Evolutionary conservation across 2,888 invertebrate genomes (phyloP).

Genomic region (Morpho helenor): DNA sequence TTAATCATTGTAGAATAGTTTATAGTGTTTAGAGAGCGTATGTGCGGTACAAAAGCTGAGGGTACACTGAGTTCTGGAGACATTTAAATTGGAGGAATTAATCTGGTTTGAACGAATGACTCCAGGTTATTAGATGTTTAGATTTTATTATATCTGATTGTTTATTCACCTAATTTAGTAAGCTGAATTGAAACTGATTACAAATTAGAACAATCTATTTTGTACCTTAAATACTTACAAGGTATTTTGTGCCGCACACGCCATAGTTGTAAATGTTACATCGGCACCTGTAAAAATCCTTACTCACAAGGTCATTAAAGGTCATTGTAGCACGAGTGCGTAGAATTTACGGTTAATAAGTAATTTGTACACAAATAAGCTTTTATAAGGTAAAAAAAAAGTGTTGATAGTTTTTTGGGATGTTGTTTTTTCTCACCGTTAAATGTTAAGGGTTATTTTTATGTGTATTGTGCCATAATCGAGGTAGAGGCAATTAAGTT

Average conservation of each 20-base stretch:
- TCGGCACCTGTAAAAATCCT: conserved; percentile 24
- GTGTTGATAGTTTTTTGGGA: conserved; percentile 16
- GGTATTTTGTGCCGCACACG: conserved; percentile 25
- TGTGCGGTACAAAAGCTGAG: conserved; percentile 17
- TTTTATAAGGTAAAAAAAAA: conserved; percentile 25
- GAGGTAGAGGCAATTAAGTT: conserved; percentile 6
- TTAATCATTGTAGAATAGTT: conserved; percentile 12
- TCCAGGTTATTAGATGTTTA: not conserved
- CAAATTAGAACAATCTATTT: conserved; percentile 23
- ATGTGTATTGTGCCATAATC: conserved; percentile 22
- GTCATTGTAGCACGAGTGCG: conserved; percentile 27
- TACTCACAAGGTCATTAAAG: conserved; percentile 13
- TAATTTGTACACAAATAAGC: conserved; percentile 31
- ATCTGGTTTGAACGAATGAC: not conserved
- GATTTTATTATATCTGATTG: too few relatives aligned
- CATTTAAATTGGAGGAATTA: too few relatives aligned
- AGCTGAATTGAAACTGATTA: too few relatives aligned
- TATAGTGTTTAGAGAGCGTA: conserved; percentile 6
- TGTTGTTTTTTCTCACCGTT: conserved; percentile 22
- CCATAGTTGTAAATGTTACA: conserved; percentile 22
- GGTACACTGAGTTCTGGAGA: not conserved
- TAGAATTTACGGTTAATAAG: conserved; percentile 12
- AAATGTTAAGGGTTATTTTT: conserved; percentile 16
- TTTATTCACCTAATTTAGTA: too few relatives aligned
- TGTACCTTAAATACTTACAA: conserved; percentile 28